Conservation (phyloP, 2,113 vertebrate genomes). For the Erinaceus europaeus region DNA sequence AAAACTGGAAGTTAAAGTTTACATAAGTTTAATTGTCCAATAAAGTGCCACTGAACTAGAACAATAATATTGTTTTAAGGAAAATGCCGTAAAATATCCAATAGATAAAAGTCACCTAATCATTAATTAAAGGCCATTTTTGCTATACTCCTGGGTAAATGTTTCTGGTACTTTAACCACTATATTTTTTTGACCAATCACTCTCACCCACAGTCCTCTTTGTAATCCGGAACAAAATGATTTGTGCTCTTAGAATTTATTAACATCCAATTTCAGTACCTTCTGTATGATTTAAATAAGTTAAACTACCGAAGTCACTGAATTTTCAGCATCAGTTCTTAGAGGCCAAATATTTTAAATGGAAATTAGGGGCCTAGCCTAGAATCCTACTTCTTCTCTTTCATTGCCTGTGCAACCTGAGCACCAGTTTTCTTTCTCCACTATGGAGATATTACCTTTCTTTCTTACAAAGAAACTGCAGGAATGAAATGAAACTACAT, state of each 20-base stretch:
- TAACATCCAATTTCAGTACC: not conserved
- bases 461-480: not conserved
- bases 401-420: not conserved
- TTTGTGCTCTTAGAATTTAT: not conserved
- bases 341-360: not conserved
- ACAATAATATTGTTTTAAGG: not conserved
- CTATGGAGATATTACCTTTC: not conserved
- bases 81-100: not conserved
- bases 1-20: not conserved
- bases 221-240: not conserved
- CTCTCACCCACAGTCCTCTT: not conserved
- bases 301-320: not conserved
- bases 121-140: slow-evolving; percentile 10
- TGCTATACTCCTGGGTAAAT: not conserved
- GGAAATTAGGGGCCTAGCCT: not conserved
- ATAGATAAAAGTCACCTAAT: not conserved
- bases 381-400: not conserved
- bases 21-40: not conserved
- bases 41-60: not conserved
- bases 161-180: not conserved
- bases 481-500: not conserved
- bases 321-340: not conserved
- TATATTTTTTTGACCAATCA: not conserved
- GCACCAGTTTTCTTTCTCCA: not conserved
- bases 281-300: not conserved